Evolutionary conservation across 1,140 invertebrate genomes (phyloP).

Genomic region (Rhizoglyphus robini): DNA sequence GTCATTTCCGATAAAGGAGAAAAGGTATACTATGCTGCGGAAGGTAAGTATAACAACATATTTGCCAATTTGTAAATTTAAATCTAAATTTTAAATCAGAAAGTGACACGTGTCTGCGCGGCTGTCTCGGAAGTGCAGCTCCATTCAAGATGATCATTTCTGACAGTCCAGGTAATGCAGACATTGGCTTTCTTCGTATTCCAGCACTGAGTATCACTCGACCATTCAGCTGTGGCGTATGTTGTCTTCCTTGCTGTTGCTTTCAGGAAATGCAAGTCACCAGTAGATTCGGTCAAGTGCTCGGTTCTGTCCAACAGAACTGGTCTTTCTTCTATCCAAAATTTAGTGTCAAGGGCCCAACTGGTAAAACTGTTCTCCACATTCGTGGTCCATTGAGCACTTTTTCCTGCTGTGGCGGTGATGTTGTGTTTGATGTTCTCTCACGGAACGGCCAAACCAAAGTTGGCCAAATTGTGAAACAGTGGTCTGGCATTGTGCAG

Average conservation of each 20-base stretch:
- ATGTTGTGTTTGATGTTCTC: constrained; percentile 50
- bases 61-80: too few species aligned
- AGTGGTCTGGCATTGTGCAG: constrained; percentile 53
- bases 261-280: too few species aligned
- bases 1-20: too few species aligned
- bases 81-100: too few species aligned
- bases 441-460: not conserved
- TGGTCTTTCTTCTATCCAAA: too few species aligned
- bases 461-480: constrained; percentile 58
- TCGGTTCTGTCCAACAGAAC: too few species aligned
- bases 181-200: too few species aligned
- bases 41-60: too few species aligned
- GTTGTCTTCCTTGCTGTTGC: constrained; percentile 67
- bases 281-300: too few species aligned
- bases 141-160: constrained; percentile 68
- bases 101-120: constrained; percentile 52
- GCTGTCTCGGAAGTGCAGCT: constrained; percentile 58
- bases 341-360: too few species aligned
- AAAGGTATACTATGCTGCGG: too few species aligned
- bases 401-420: constrained; percentile 59
- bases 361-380: constrained; percentile 45
- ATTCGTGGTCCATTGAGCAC: constrained; percentile 73
- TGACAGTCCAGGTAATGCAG: too few species aligned
- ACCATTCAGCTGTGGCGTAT: constrained; percentile 57
- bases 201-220: constrained; percentile 55